Base-by-base conservation (phyloP, 2,888 invertebrate genomes). In the Cataglyphis albicans region DNA sequence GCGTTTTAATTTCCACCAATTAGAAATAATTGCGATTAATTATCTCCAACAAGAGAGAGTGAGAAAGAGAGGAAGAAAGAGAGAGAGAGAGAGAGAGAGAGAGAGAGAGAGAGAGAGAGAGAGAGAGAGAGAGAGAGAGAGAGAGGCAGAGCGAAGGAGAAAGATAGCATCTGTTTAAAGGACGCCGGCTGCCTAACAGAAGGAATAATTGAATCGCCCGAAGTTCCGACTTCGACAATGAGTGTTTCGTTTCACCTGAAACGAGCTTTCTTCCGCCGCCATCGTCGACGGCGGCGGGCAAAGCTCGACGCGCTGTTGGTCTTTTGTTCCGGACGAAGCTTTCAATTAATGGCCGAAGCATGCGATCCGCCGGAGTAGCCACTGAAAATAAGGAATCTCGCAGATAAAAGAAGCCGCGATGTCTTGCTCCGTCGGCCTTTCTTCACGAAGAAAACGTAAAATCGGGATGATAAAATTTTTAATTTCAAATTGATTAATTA, bases 1-100 rank as follows among this genome's bases (percentile, higher is more conserved):
- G 70, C 64, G 74, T 85, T 82, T 88, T 82, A 87, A 85, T 88
- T 84, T 81, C 65, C 81, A 82, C 81, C 76, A 84, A 87, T 89
- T 89, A 89, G 84, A 83, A 87, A 84, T 88, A 88, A 85, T 83
- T 81, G 74, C 87, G 83, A 88, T 89, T 87, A 88, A 89, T 89
- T 88, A 85, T 88, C 89, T 64, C 64, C 41, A 48, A 61, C 59
- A 38, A 75, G 61, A 64, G 67, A 48, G 38, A 72, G 57, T 4
- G 25, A 25, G 41, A 48, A 44, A 10, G 48, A 57, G 48, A 73
- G 61, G 80, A 64, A 32, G 18, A 29, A 21, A 3, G 35, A 63
- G 55, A 59, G 57, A 81, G 65, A 65, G 21, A 21, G 21, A 21
- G 21, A 25, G 32, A 41, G 32, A 15, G 48, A 59, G 57, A 41